These are phyloP conservation scores for Distichodus sexfasciatus DNA, from an alignment of 2,797 vertebrate genomes.

Conservation along the genomic window DNA sequence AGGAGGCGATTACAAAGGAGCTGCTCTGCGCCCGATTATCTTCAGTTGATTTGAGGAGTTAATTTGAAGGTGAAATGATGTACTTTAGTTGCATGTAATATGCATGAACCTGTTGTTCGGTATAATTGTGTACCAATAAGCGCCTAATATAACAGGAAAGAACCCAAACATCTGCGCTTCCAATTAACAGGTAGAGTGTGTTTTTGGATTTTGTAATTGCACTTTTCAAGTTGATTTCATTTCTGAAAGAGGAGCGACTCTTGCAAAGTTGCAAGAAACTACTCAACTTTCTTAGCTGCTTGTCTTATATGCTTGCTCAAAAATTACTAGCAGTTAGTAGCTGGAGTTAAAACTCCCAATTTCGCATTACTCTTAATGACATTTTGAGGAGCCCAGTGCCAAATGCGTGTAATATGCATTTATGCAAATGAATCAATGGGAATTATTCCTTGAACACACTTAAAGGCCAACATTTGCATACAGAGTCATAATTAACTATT, in stretches of 20 bases:
- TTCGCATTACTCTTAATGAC: constrained; percentile 41
- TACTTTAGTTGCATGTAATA: too few relatives aligned
- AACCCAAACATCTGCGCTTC: too few relatives aligned
- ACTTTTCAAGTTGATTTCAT: neutral
- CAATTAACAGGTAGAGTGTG: too few relatives aligned
- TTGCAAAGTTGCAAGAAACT: constrained; percentile 13
- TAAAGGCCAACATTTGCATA: constrained; percentile 82
- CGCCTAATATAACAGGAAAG: too few relatives aligned
- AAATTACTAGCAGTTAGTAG: constrained; percentile 67
- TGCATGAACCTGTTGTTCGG: neutral
- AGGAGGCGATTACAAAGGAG: too few relatives aligned
- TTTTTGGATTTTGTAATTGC: too few relatives aligned
- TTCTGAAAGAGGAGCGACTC: neutral
- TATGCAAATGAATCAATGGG: constrained; percentile 74
- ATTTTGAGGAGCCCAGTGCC: constrained; percentile 49
- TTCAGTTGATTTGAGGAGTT: too few relatives aligned
- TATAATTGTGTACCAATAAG: neutral
- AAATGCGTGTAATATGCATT: constrained; percentile 77
- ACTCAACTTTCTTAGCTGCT: neutral
- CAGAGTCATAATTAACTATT: constrained; percentile 64
- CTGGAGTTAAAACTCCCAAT: constrained; percentile 57
- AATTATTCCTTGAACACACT: constrained; percentile 71
- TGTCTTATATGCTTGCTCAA: constrained; percentile 39
- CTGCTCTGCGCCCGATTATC: too few relatives aligned
- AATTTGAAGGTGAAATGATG: too few relatives aligned